Conservation (phyloP, 2,797 vertebrate genomes). For the Sebastes taczanowskii region DNA sequence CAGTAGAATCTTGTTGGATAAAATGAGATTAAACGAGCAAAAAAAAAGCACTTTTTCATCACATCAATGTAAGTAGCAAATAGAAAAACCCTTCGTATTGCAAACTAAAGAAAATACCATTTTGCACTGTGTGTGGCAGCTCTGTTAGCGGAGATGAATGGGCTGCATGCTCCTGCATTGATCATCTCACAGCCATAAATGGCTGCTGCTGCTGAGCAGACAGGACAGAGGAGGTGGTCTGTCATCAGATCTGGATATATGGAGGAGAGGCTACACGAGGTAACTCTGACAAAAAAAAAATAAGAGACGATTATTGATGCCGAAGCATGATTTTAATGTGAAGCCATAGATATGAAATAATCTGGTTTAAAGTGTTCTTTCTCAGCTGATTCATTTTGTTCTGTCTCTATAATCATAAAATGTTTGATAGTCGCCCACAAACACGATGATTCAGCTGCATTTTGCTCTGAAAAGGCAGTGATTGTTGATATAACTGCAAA, state of each 20-base stretch:
- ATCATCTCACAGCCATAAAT: slow-evolving; percentile 66
- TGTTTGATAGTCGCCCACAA: slow-evolving; percentile 7
- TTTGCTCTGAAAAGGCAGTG: slow-evolving; percentile 22
- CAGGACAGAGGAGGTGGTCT: slow-evolving; percentile 42
- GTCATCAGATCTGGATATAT: slow-evolving; percentile 24
- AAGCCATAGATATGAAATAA: not conserved
- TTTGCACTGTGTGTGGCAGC: slow-evolving; percentile 46
- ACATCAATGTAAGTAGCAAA: slow-evolving; percentile 26
- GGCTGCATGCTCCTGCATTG: slow-evolving; percentile 53
- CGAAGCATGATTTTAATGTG: not conserved
- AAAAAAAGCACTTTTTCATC: slow-evolving; percentile 33
- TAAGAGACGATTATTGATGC: not conserved
- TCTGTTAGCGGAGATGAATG: slow-evolving; percentile 70
- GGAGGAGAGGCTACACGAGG: not conserved
- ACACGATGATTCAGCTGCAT: not conserved
- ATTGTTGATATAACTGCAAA: slow-evolving; percentile 1
- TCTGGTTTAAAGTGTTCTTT: not conserved
- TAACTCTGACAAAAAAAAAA: slow-evolving; percentile 28
- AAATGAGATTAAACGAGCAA: slow-evolving; percentile 26
- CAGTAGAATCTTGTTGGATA: slow-evolving; percentile 1
- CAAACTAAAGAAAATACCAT: slow-evolving; percentile 41
- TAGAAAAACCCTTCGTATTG: slow-evolving; percentile 36
- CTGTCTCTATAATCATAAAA: not conserved
- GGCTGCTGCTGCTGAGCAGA: slow-evolving; percentile 54
- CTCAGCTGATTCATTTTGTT: not conserved